These are phyloP conservation scores for Blera fallax DNA, from an alignment of 2,888 invertebrate genomes.

Conservation along the genomic window DNA sequence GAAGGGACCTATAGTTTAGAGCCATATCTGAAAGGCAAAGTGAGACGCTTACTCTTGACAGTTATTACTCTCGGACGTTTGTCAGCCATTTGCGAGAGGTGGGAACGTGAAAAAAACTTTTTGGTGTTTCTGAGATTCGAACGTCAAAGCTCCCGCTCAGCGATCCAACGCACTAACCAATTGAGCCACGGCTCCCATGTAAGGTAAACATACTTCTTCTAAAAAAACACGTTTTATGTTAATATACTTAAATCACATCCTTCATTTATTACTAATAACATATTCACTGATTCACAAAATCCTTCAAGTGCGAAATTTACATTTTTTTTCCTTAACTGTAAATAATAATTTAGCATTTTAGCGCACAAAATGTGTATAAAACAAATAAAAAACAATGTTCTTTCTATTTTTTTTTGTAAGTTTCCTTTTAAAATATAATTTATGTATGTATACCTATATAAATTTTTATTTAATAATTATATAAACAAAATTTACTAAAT, in stretches of 20 bases:
- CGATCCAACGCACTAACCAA: too few species aligned
- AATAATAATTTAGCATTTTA: constrained; percentile 59
- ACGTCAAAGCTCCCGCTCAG: too few species aligned
- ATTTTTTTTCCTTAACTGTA: constrained; percentile 22
- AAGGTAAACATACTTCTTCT: too few species aligned
- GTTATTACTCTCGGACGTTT: too few species aligned
- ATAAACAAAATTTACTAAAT: constrained; percentile 58
- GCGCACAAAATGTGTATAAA: constrained; percentile 33
- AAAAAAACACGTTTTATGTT: constrained; percentile 10
- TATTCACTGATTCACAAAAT: constrained; percentile 52
- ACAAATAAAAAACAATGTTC: constrained; percentile 32
- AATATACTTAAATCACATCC: constrained; percentile 68
- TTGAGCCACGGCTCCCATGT: too few species aligned
- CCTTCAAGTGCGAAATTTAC: neutral
- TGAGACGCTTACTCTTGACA: too few species aligned
- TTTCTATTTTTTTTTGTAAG: constrained; percentile 12
- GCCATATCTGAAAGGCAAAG: too few species aligned
- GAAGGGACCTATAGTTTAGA: too few species aligned
- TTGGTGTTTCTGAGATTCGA: too few species aligned
- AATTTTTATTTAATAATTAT: constrained; percentile 5
- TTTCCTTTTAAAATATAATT: constrained; percentile 34
- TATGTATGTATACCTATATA: constrained; percentile 38
- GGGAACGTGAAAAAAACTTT: too few species aligned
- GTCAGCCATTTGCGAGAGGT: too few species aligned
- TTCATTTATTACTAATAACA: constrained; percentile 52